These are phyloP conservation scores for Actinopyga echinites DNA, from an alignment of 53 echinoderm and acorn worm genomes.

Conservation along the genomic window DNA sequence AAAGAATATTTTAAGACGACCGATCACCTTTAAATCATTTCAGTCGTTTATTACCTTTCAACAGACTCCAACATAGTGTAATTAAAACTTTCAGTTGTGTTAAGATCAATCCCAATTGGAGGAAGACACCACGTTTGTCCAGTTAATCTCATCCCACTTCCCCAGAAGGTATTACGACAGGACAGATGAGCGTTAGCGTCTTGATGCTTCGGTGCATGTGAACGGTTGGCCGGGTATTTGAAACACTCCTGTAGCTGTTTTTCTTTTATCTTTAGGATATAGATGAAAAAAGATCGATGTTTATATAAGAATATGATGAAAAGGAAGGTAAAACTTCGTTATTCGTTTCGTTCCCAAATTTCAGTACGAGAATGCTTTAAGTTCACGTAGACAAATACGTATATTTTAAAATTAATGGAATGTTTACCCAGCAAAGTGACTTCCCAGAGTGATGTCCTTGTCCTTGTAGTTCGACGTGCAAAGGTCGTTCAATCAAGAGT, in stretches of 20 bases:
- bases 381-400: no score
- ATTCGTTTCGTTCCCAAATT: no score
- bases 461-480: no score
- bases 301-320: no score
- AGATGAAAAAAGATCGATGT: no score
- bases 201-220: conserved; percentile 25
- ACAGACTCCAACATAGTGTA: conserved; percentile 43
- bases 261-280: conserved; percentile 6
- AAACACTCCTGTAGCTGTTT: conserved; percentile 34
- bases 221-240: conserved; percentile 33
- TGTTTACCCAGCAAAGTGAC: no score
- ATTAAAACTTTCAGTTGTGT: conserved; percentile 8
- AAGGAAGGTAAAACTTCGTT: no score
- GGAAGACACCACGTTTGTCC: conserved; percentile 44
- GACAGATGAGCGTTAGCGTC: not conserved
- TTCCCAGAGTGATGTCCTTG: no score
- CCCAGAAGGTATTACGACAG: conserved; percentile 39
- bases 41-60: conserved; percentile 3
- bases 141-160: conserved; percentile 32
- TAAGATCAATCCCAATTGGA: not conserved
- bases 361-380: no score
- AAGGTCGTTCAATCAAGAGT: no score
- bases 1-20: no score
- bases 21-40: not conserved
- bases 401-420: no score